Percentiles rank a stretch among this genome's conserved stretches.
These are phyloP conservation scores for Leiothrix lutea DNA, from an alignment of 2,113 vertebrate species.

Conservation along the genomic window DNA sequence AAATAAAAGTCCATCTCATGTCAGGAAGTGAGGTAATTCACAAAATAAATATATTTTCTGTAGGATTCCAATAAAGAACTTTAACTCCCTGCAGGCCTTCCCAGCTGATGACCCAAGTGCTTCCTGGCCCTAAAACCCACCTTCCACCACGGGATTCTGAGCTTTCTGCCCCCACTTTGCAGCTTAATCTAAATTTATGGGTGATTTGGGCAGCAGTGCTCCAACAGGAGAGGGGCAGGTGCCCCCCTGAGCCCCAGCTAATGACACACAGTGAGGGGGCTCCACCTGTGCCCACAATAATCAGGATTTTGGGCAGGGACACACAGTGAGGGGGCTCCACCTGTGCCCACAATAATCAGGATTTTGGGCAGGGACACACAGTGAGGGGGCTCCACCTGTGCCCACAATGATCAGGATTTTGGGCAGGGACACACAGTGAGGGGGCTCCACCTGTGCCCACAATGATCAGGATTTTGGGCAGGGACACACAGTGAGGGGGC, in stretches of 20 bases:
- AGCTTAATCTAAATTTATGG: background rate
- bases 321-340: rapidly evolving
- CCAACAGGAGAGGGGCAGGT: background rate
- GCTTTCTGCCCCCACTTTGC: background rate
- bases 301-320: too few relatives aligned
- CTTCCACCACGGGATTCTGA: rapidly evolving
- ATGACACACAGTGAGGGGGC: rapidly evolving
- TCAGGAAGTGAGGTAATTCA: background rate
- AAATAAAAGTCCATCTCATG: background rate
- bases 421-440: rapidly evolving
- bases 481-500: rapidly evolving
- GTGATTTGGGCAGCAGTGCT: background rate
- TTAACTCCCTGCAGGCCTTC: background rate
- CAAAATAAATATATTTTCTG: background rate
- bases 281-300: rapidly evolving
- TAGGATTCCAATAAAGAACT: background rate
- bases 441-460: rapidly evolving
- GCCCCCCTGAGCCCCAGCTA: background rate
- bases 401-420: rapidly evolving
- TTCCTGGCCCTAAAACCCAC: background rate
- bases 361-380: too few relatives aligned
- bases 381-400: rapidly evolving
- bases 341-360: rapidly evolving
- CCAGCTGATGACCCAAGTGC: too few relatives aligned
- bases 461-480: too few relatives aligned